Percentiles rank a stretch among this genome's conserved stretches.
These are phyloP conservation scores for Hirtodrosophila duncani DNA, from an alignment of 2,888 invertebrate genomes.

Conservation along the genomic window DNA sequence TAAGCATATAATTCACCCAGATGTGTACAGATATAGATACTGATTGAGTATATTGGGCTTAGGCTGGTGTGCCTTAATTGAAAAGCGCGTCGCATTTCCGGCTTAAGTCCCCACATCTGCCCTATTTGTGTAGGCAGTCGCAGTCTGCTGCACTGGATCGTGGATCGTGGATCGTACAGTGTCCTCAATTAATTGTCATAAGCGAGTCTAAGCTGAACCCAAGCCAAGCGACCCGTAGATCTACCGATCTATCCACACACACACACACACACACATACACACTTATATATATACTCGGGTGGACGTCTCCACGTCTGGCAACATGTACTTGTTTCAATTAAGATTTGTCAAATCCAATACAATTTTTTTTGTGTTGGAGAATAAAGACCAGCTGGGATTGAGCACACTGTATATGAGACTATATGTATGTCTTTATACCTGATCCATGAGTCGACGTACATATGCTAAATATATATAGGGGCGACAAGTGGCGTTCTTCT, in stretches of 20 bases:
- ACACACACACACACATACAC: no score
- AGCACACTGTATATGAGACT: slow-evolving; percentile 8
- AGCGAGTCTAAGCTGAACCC: slow-evolving; percentile 39
- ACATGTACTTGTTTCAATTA: slow-evolving; percentile 72
- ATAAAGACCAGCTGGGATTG: slow-evolving; percentile 19
- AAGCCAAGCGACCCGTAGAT: slow-evolving; percentile 19
- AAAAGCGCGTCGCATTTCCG: slow-evolving; percentile 73
- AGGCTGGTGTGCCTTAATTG: slow-evolving; percentile 43
- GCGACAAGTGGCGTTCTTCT: no score
- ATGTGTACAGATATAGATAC: slow-evolving; percentile 2
- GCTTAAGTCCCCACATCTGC: slow-evolving; percentile 34
- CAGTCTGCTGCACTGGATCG: neutral
- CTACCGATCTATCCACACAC: no score
- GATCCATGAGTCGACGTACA: neutral
- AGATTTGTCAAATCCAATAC: slow-evolving; percentile 72
- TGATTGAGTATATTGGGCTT: slow-evolving; percentile 16
- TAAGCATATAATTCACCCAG: slow-evolving; percentile 24
- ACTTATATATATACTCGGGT: no score
- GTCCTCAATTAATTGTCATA: slow-evolving; percentile 65
- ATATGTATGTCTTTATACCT: neutral
- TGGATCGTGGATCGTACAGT: slow-evolving; percentile 21
- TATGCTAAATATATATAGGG: neutral
- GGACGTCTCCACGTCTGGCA: no score
- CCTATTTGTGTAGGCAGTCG: slow-evolving; percentile 4
- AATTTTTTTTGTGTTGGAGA: slow-evolving; percentile 27